Evolutionary conservation across 2,888 invertebrate species (phyloP).

Genomic region (Chirona hameri): DNA sequence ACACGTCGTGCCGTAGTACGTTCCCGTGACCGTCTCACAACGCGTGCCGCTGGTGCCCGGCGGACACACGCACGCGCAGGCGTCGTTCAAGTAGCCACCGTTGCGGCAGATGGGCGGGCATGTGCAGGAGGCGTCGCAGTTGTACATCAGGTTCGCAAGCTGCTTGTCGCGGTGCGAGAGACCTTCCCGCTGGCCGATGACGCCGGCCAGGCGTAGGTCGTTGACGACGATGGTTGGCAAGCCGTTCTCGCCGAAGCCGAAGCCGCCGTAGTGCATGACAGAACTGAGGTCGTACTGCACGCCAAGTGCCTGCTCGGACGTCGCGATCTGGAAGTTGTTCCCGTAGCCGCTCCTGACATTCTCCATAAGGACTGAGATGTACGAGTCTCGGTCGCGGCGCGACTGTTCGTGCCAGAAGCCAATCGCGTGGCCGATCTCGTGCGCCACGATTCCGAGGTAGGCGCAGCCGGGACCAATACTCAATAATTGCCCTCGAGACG

Average conservation of each 20-base stretch:
- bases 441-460: conserved; percentile 43
- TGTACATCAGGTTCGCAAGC: not conserved
- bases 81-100: not conserved
- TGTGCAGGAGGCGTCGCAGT: not conserved
- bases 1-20: not conserved
- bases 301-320: not conserved
- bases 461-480: not conserved
- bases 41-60: not conserved
- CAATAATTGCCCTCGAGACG: not conserved
- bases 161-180: not conserved
- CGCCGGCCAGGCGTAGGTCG: not conserved
- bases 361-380: conserved; percentile 56
- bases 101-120: not conserved
- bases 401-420: conserved; percentile 79
- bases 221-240: not conserved
- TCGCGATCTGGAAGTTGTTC: not conserved
- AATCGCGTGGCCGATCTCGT: conserved; percentile 73
- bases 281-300: not conserved
- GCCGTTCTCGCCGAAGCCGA: not conserved
- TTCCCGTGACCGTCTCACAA: not conserved
- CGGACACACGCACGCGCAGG: not conserved
- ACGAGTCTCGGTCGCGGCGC: conserved; percentile 66
- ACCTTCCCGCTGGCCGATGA: not conserved
- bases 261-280: not conserved
- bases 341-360: not conserved